Percentiles rank a stretch among this genome's conserved stretches.
These are phyloP conservation scores for Aleiodes testaceus DNA, from an alignment of 2,888 invertebrate genomes.

Conservation along the genomic window DNA sequence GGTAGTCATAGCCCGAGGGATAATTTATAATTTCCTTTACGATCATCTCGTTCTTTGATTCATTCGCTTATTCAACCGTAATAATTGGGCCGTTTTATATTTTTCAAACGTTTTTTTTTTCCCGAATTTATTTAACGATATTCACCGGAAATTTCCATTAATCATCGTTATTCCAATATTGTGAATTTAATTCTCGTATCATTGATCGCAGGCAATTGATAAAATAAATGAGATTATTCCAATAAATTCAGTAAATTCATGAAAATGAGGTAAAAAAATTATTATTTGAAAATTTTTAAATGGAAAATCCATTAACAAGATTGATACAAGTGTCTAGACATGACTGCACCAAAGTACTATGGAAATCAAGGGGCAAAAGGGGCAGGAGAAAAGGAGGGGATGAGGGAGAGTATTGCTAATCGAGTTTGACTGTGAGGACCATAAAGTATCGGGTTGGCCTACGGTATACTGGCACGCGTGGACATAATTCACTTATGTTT, in stretches of 20 bases:
- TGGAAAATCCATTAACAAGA: slow-evolving; percentile 27
- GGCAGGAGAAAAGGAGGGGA: slow-evolving; percentile 15
- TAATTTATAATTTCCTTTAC: slow-evolving; percentile 26
- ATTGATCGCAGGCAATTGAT: no score
- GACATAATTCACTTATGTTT: slow-evolving; percentile 71
- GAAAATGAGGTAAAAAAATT: no score
- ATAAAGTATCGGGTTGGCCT: slow-evolving; percentile 61
- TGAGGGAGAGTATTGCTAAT: slow-evolving; percentile 53
- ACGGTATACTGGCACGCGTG: slow-evolving; percentile 50
- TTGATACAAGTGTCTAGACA: slow-evolving; percentile 50
- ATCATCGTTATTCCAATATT: no score
- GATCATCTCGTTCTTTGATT: slow-evolving; percentile 6
- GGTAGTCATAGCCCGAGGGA: slow-evolving; percentile 19
- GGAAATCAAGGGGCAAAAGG: slow-evolving; percentile 2
- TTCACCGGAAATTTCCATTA: no score
- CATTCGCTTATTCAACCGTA: slow-evolving; percentile 6
- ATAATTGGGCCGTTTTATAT: background rate
- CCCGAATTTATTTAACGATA: background rate
- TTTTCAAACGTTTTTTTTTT: background rate
- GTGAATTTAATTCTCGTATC: no score
- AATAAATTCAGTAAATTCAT: no score
- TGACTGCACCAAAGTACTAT: slow-evolving; percentile 10
- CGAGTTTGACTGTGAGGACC: slow-evolving; percentile 59
- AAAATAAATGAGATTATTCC: no score
- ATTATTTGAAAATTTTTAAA: background rate